phyloP scores from a whole-genome alignment of 1,140 invertebrate genomes.

The Stegodyphus mimosarum region DNA sequence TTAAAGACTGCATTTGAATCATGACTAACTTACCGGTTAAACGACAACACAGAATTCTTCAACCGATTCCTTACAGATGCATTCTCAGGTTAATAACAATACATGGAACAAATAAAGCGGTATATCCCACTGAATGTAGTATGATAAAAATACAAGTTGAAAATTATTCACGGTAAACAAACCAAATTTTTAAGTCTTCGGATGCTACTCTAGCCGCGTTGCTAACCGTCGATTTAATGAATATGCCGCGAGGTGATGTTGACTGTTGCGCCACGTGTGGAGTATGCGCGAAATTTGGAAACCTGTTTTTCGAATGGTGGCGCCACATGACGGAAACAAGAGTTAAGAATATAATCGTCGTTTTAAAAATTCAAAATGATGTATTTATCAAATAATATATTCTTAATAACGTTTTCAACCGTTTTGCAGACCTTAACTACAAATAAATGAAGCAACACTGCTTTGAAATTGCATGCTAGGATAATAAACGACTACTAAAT shows the following conservation, averaged over 20 bases:
- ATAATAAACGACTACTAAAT: too few relatives aligned
- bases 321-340: neutral
- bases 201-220: constrained; percentile 31
- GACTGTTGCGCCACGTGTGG: constrained; percentile 44
- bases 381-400: too few relatives aligned
- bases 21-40: neutral
- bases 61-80: neutral
- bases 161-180: neutral
- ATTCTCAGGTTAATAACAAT: neutral
- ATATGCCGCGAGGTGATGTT: constrained; percentile 51
- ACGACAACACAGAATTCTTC: neutral
- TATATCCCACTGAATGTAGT: neutral
- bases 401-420: too few relatives aligned
- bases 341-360: too few relatives aligned
- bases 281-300: constrained; percentile 16
- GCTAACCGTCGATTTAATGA: constrained; percentile 56
- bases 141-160: neutral
- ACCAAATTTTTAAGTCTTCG: neutral
- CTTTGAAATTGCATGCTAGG: too few relatives aligned
- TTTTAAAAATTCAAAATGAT: too few relatives aligned
- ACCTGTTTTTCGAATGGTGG: neutral
- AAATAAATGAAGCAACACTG: too few relatives aligned
- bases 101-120: neutral
- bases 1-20: too few relatives aligned
- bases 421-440: too few relatives aligned